phyloP scores from a whole-genome alignment of 53 echinoderm and acorn worm genomes.

The Crossaster papposus region DNA sequence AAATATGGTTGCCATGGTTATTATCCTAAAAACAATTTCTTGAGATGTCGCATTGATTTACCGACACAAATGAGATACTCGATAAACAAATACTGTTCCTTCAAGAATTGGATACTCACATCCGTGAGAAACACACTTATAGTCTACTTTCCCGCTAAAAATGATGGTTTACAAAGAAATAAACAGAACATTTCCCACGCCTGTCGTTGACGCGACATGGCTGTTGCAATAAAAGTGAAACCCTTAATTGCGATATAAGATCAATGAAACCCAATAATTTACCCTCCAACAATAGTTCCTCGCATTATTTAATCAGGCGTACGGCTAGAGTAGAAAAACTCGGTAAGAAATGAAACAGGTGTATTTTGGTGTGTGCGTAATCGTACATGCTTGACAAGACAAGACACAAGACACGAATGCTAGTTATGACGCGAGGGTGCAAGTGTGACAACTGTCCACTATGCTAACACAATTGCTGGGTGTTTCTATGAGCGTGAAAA shows the following conservation, averaged over 20 bases:
- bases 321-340: not conserved
- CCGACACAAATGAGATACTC: not conserved
- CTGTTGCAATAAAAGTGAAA: not conserved
- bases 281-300: not conserved
- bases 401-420: too few relatives aligned
- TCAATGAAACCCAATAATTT: not conserved
- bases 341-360: not conserved
- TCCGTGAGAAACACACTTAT: too few relatives aligned
- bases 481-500: not conserved
- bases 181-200: too few relatives aligned
- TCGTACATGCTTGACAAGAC: not conserved
- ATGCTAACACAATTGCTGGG: not conserved
- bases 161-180: too few relatives aligned
- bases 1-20: too few relatives aligned
- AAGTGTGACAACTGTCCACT: not conserved
- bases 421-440: not conserved
- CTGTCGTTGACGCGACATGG: not conserved
- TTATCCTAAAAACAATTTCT: too few relatives aligned
- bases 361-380: not conserved
- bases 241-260: not conserved
- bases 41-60: too few relatives aligned
- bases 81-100: not conserved
- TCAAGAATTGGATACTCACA: not conserved
- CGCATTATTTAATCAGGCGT: constrained; percentile 4
- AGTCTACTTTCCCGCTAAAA: too few relatives aligned